phyloP scores from a whole-genome alignment of 2,113 vertebrate species.

The Vulpes lagopus region DNA sequence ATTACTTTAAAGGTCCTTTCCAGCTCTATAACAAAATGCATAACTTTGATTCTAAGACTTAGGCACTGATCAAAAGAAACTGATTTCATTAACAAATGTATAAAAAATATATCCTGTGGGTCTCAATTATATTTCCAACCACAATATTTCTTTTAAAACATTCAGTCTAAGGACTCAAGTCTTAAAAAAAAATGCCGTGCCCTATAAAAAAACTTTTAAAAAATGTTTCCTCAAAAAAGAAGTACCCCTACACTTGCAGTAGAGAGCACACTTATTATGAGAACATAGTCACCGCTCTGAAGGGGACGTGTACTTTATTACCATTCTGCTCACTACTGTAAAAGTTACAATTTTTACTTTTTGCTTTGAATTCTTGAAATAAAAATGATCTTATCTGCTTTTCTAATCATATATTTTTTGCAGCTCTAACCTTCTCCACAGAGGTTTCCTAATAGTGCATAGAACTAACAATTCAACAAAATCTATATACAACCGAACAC shows the following conservation, averaged over 20 bases:
- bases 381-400: slow-evolving; percentile 63
- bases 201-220: neutral
- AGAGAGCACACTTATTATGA: neutral
- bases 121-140: slow-evolving; percentile 54
- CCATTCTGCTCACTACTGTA: neutral
- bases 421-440: slow-evolving; percentile 40
- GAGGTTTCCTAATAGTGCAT: slow-evolving; percentile 3
- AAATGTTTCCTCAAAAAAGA: neutral
- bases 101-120: slow-evolving; percentile 46
- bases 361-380: slow-evolving; percentile 61
- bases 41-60: slow-evolving; percentile 44
- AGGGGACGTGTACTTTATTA: neutral
- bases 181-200: neutral
- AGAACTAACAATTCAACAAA: slow-evolving; percentile 43
- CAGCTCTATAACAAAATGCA: slow-evolving; percentile 13
- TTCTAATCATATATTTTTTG: slow-evolving; percentile 24
- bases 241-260: neutral
- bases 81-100: slow-evolving; percentile 45
- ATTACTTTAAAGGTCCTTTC: slow-evolving; percentile 23
- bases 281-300: neutral
- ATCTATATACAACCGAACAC: slow-evolving; percentile 32
- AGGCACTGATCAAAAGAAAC: slow-evolving; percentile 35
- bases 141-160: slow-evolving; percentile 59
- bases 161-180: neutral
- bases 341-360: slow-evolving; percentile 35